Conservation (phyloP, 2,797 vertebrate species). For the Manis crassicaudata region DNA sequence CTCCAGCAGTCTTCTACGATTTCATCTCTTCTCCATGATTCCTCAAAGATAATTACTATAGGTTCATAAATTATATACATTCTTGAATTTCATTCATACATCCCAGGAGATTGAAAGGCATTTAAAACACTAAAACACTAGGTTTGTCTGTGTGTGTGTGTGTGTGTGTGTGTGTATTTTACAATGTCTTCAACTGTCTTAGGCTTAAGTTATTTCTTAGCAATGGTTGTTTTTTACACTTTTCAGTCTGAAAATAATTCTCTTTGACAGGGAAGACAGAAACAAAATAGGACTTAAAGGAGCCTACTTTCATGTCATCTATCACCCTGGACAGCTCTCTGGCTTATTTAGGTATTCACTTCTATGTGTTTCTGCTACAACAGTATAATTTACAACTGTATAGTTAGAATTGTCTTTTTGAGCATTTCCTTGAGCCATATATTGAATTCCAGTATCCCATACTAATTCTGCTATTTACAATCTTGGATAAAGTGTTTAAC, state of each 20-base stretch:
- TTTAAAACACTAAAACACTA: not conserved
- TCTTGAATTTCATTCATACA: slow-evolving; percentile 44
- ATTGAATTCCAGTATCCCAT: slow-evolving; percentile 29
- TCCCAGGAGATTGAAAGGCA: not conserved
- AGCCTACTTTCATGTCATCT: slow-evolving; percentile 27
- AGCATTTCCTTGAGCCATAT: slow-evolving; percentile 47
- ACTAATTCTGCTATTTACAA: not conserved
- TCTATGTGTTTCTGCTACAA: slow-evolving; percentile 26
- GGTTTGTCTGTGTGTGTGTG: not conserved
- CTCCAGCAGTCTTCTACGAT: not conserved
- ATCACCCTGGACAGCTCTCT: slow-evolving; percentile 47
- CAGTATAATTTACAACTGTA: slow-evolving; percentile 49
- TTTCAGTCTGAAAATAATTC: slow-evolving; percentile 64
- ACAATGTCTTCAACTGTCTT: slow-evolving; percentile 42
- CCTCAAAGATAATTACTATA: slow-evolving; percentile 16
- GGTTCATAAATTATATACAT: not conserved
- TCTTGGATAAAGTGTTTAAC: slow-evolving; percentile 15
- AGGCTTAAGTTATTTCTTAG: slow-evolving; percentile 56
- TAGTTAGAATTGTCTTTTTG: slow-evolving; percentile 44
- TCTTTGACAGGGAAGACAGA: slow-evolving; percentile 59
- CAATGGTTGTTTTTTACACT: slow-evolving; percentile 5
- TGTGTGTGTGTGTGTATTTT: not conserved
- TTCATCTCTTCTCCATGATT: slow-evolving; percentile 25
- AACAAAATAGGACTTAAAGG: slow-evolving; percentile 59
- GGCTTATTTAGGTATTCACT: slow-evolving; percentile 53